These are phyloP conservation scores for Chalcis sispes DNA, from an alignment of 2,888 invertebrate species.

Conservation along the genomic window DNA sequence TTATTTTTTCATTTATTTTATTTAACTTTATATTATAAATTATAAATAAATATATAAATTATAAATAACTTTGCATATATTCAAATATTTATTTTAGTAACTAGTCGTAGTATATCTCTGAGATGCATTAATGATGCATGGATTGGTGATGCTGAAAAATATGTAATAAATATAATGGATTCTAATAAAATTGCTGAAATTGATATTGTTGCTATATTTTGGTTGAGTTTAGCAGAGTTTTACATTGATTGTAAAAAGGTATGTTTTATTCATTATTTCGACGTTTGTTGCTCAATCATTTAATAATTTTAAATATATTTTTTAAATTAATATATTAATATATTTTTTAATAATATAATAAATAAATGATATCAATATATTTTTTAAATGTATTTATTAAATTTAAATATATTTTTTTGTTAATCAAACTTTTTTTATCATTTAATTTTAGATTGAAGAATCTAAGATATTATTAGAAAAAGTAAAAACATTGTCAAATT, in stretches of 20 bases:
- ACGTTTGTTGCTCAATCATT: neutral
- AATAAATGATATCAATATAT: neutral
- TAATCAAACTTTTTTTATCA: too few species aligned
- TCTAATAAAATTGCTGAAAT: slow-evolving; percentile 58
- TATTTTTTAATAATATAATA: neutral
- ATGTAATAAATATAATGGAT: slow-evolving; percentile 55
- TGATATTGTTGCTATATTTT: slow-evolving; percentile 64
- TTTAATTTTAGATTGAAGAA: slow-evolving; percentile 60
- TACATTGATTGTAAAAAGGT: slow-evolving; percentile 69
- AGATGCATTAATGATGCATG: slow-evolving; percentile 65
- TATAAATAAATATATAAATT: slow-evolving; percentile 25
- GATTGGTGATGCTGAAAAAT: slow-evolving; percentile 64
- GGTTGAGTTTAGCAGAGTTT: slow-evolving; percentile 69
- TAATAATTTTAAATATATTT: slow-evolving; percentile 9
- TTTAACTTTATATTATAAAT: slow-evolving; percentile 29
- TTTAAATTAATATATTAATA: slow-evolving; percentile 9
- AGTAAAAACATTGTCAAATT: slow-evolving; percentile 57
- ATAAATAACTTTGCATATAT: slow-evolving; percentile 7
- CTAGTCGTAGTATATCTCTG: slow-evolving; percentile 66
- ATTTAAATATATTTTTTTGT: too few species aligned
- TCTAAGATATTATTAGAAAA: slow-evolving; percentile 64
- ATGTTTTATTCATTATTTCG: slow-evolving; percentile 17
- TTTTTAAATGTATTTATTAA: slow-evolving; percentile 14
- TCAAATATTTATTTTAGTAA: slow-evolving; percentile 60
- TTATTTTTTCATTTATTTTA: neutral